These are phyloP conservation scores for Rhopilema esculentum DNA, from an alignment of 30 jellyfish, hydroid and myxozoan genomes.

Conservation along the genomic window DNA sequence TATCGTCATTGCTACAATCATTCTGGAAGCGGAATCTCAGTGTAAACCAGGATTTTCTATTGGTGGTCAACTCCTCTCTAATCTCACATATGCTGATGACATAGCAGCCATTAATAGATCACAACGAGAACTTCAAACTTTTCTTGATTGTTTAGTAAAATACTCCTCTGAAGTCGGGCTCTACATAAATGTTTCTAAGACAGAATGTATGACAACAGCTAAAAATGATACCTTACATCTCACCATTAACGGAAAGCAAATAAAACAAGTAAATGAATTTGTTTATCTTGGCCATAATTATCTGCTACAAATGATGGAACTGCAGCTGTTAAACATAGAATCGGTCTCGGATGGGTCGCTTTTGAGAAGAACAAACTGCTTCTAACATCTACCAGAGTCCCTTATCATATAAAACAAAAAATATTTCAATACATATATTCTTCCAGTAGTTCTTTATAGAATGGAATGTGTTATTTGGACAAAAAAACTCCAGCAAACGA, in stretches of 20 bases:
- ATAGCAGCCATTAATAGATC: not conserved
- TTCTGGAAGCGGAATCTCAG: not conserved
- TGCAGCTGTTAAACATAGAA: slow-evolving; percentile 39
- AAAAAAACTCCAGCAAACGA: not conserved
- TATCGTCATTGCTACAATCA: slow-evolving; percentile 9
- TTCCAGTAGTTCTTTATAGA: slow-evolving; percentile 20
- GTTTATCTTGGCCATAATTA: slow-evolving; percentile 14
- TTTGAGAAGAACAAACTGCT: not conserved
- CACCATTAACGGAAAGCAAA: slow-evolving; percentile 1
- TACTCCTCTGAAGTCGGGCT: slow-evolving; percentile 36
- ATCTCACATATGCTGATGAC: slow-evolving; percentile 18
- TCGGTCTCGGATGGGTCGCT: slow-evolving; percentile 29
- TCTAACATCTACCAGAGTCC: slow-evolving; percentile 2
- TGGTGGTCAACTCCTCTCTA: slow-evolving; percentile 27
- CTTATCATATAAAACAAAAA: slow-evolving; percentile 1
- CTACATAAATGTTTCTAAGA: slow-evolving; percentile 14
- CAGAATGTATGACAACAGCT: slow-evolving; percentile 47
- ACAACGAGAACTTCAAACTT: not conserved
- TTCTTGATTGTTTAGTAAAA: not conserved
- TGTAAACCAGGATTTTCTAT: slow-evolving; percentile 15
- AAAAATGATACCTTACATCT: not conserved
- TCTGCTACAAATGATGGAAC: slow-evolving; percentile 18
- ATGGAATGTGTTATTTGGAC: slow-evolving; percentile 18
- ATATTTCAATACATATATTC: slow-evolving; percentile 5
- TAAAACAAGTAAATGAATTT: slow-evolving; percentile 11